phyloP scores from a whole-genome alignment of 2,797 vertebrate genomes.

The Lepidocolaptes lacrymiger region DNA sequence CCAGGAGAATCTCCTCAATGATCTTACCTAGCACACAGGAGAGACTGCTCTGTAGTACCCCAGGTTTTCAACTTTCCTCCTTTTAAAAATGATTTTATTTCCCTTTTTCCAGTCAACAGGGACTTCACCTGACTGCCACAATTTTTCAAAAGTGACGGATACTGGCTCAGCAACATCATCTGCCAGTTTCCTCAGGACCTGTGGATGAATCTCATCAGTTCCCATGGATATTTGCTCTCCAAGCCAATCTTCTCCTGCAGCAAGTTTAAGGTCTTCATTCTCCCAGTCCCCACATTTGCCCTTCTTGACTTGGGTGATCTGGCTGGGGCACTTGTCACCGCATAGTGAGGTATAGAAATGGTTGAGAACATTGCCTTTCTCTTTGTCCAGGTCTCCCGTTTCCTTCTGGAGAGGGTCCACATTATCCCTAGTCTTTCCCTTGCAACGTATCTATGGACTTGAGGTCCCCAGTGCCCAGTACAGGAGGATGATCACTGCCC shows the following conservation, averaged over 20 bases:
- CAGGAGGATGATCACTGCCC: background rate
- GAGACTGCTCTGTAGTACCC: background rate
- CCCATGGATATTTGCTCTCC: background rate
- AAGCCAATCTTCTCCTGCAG: background rate
- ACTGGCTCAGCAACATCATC: background rate
- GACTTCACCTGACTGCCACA: background rate
- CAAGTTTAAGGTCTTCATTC: background rate
- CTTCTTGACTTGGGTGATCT: background rate
- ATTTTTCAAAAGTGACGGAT: background rate
- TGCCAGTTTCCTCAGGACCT: background rate
- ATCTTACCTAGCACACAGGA: background rate
- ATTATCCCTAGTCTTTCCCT: background rate
- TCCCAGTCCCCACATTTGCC: background rate
- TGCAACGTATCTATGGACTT: background rate
- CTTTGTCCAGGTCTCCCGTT: background rate
- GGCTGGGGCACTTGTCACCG: background rate
- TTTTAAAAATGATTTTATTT: background rate
- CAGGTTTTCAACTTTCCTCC: background rate
- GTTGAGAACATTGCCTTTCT: background rate
- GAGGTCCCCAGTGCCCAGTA: accelerated
- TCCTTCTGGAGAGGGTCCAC: background rate
- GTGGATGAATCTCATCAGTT: background rate
- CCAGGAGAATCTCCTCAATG: background rate
- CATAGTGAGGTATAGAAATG: background rate
- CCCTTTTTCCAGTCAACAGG: background rate